Base-by-base conservation (phyloP, 2,888 invertebrate species). In the Conomelus anceps region DNA sequence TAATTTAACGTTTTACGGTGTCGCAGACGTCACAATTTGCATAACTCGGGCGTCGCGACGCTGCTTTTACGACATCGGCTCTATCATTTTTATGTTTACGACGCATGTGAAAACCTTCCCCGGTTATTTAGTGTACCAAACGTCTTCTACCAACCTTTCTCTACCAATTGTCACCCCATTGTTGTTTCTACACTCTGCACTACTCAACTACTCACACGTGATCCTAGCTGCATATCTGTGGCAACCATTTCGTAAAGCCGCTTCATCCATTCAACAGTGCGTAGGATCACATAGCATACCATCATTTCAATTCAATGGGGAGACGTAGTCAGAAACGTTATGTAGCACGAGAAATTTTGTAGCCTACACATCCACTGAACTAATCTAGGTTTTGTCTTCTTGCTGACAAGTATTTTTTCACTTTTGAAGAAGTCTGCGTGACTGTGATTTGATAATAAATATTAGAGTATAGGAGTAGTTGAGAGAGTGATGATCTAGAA, bases 1-100 rank as follows among this genome's bases (percentile, higher is more conserved):
- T 90, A 90, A 91, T 90, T 91, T 90, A 89, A 88, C 90, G 91
- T 90, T 91, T 91, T 90, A 90, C 89, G 87, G 88, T 23, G 89
- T 89, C 89, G 84, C 88, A 86, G 89, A 89, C 88, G 84, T 34
- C 89, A 86, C 90, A 90, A 90, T 90, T 90, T 90, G 89, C 90
- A 90, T 90, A 90, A 88, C 89, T 89, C 89, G 85, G 85, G 87
- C 90, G 88, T 89, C 88, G 84, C 88, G 63, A 85, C 88, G 84
- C 63, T 29, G 89, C 85, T n/a, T 89, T 90, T 85, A 90, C 90
- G 90, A 89, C 63, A 86, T n/a, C 84, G 86, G 84, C 29, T 84
- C 63, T 85, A 63, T 87, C 24, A 85, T 90, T 90, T 89, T 89
- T 89, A 87, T 85, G 89, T 89, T 89, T 84, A 84, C 90, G 87